These are phyloP conservation scores for Esperia sulphurella DNA, from an alignment of 2,888 invertebrate genomes.

Conservation along the genomic window DNA sequence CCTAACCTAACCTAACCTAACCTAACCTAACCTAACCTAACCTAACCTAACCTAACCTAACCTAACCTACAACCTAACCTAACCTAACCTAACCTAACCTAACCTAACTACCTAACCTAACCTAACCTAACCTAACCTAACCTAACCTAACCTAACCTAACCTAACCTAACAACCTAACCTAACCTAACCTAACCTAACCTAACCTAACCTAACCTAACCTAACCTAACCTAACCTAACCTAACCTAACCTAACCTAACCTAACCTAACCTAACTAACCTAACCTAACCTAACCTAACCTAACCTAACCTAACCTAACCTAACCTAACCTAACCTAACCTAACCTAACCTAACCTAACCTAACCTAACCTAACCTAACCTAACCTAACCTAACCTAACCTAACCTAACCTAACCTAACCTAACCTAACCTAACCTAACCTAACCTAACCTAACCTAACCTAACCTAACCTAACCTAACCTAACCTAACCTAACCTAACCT, in stretches of 20 bases:
- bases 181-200: conserved; percentile 16
- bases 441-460: conserved; percentile 6
- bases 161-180: no score
- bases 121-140: conserved; percentile 23
- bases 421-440: conserved; percentile 6
- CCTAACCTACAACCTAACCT: conserved; percentile 23
- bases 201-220: no score
- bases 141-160: conserved; percentile 20
- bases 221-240: no score
- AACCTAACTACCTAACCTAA: conserved; percentile 17
- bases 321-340: background rate
- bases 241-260: no score
- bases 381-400: conserved; percentile 5
- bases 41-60: conserved; percentile 20
- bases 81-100: conserved; percentile 17
- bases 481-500: background rate
- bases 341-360: background rate
- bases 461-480: conserved; percentile 3
- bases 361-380: conserved; percentile 1
- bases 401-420: conserved; percentile 5
- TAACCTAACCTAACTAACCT: no score
- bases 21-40: conserved; percentile 12
- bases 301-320: conserved; percentile 1
- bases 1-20: conserved; percentile 14
- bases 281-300: conserved; percentile 1